A percentile compares a stretch with the other conserved stretches of the same genome.
Evolutionary conservation across 2,113 vertebrate species (phyloP).

Genomic region (Taurulus bubalis): DNA sequence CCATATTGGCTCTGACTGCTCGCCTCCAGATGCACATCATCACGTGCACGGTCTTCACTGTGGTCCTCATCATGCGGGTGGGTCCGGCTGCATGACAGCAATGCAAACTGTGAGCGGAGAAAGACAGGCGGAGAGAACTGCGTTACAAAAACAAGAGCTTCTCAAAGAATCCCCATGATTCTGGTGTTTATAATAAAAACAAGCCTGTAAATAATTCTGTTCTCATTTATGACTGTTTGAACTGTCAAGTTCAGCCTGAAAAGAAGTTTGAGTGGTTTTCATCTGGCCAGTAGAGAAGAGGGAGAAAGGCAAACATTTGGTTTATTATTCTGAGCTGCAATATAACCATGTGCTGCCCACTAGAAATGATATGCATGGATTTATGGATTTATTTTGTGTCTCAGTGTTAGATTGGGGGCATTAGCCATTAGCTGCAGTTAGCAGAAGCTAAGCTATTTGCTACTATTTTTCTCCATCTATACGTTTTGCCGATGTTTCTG

Average conservation of each 20-base stretch:
- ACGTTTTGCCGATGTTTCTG: too few species aligned
- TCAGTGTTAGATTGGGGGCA: too few species aligned
- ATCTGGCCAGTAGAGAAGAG: not conserved
- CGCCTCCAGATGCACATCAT: too few species aligned
- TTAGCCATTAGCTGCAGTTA: too few species aligned
- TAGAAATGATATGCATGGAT: too few species aligned
- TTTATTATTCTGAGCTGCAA: not conserved
- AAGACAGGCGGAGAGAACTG: not conserved
- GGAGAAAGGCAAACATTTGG: not conserved
- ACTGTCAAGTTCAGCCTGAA: conserved; percentile 11
- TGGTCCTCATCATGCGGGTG: too few species aligned
- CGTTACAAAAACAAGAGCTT: not conserved
- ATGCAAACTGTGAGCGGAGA: not conserved
- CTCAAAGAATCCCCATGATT: not conserved
- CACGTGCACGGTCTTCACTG: too few species aligned
- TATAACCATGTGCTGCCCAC: too few species aligned
- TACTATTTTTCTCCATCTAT: too few species aligned
- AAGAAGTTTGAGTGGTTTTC: not conserved
- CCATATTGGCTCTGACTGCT: too few species aligned
- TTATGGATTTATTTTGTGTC: too few species aligned
- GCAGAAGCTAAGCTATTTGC: too few species aligned
- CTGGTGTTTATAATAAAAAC: not conserved
- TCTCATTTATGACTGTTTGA: conserved; percentile 3
- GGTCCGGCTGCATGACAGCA: not conserved
- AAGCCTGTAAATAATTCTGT: conserved; percentile 1